Evolutionary conservation across 2,113 vertebrate genomes (phyloP).

Genomic region (Cricetomys ansorgei): DNA sequence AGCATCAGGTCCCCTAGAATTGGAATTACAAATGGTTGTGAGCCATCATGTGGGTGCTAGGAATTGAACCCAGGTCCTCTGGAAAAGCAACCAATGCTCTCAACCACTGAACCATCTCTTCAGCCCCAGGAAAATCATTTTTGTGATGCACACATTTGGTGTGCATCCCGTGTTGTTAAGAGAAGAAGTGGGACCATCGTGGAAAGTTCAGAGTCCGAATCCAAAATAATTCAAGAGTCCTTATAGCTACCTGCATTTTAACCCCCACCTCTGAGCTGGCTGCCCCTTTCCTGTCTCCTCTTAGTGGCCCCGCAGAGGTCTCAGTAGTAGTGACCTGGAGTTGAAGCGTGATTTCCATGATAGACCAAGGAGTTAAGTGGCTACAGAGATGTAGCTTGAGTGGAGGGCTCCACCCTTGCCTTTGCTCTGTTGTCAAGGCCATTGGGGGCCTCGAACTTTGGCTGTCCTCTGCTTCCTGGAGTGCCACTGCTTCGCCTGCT

Average conservation of each 20-base stretch:
- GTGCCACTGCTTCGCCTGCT: neutral
- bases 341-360: conserved; percentile 16
- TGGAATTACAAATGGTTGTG: neutral
- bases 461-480: neutral
- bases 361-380: rapidly evolving
- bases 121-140: neutral
- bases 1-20: neutral
- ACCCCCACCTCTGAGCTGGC: conserved; percentile 11
- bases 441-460: neutral
- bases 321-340: conserved; percentile 47
- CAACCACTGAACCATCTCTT: neutral
- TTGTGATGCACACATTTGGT: conserved; percentile 1
- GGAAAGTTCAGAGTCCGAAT: conserved; percentile 2
- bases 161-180: conserved; percentile 35
- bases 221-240: neutral
- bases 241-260: neutral
- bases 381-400: neutral
- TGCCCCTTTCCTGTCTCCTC: conserved; percentile 29
- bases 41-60: neutral
- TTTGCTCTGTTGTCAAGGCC: neutral
- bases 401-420: rapidly evolving
- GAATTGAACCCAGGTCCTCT: neutral
- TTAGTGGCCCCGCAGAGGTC: conserved; percentile 54
- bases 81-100: neutral
- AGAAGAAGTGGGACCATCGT: conserved; percentile 24